These are phyloP conservation scores for Enteromius afrohamiltoni DNA, from an alignment of 2,797 vertebrate genomes.

Conservation along the genomic window DNA sequence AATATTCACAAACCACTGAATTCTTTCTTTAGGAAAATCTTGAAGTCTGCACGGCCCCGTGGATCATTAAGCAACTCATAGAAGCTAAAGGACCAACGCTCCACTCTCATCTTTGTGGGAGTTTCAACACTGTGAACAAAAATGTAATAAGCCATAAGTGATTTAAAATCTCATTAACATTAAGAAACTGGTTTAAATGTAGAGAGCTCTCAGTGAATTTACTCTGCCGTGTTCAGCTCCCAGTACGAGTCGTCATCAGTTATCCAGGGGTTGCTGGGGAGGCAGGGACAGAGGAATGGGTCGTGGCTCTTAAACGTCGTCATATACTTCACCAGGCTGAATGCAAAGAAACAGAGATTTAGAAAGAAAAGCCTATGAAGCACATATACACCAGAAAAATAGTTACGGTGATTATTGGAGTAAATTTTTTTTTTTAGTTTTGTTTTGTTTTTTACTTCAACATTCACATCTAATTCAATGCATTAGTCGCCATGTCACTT, in stretches of 20 bases:
- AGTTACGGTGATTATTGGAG: neutral
- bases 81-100: conserved; percentile 96
- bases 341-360: conserved; percentile 44
- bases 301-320: conserved; percentile 90
- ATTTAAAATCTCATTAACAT: neutral
- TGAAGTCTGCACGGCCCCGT: conserved; percentile 91
- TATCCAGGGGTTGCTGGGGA: conserved; percentile 94
- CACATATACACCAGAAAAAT: neutral
- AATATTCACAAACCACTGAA: conserved; percentile 86
- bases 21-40: conserved; percentile 95
- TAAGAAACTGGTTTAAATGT: neutral
- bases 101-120: conserved; percentile 92
- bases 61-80: conserved; percentile 90
- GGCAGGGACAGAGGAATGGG: conserved; percentile 86
- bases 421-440: neutral
- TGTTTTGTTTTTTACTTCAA: neutral
- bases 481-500: neutral
- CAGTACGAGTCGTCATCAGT: conserved; percentile 88
- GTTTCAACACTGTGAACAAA: conserved; percentile 81
- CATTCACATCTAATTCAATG: neutral
- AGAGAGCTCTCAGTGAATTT: conserved; percentile 44
- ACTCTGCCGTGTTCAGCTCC: conserved; percentile 90
- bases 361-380: neutral
- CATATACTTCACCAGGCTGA: conserved; percentile 87
- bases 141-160: neutral